Evolutionary conservation across 2,888 invertebrate species (phyloP), one percentile per base, ranked within the genome.

Genomic region (Stenurella melanura): DNA sequence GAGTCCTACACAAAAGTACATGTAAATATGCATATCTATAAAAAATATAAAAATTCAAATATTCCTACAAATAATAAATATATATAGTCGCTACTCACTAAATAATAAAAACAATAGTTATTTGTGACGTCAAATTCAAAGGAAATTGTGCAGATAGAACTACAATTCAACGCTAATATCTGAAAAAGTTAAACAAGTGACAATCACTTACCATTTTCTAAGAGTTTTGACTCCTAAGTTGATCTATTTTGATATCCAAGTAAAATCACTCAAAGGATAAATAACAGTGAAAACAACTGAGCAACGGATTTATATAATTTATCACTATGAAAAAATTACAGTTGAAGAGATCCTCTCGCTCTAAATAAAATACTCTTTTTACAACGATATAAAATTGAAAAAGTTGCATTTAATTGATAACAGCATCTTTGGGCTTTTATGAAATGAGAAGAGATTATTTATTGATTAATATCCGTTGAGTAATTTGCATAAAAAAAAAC

Each of bases 1-100:
- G 75, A 77, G 68, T 70, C 75, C 67, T 75, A 56, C 68, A 78
- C 60, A 69, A 61, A 67, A 54, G 9, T 56, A 67, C 54, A 17
- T 6, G 12, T 42, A 64, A 64, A 42, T 64, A 64, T 42, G 42
- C 38, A 64, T 19, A 18, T 72, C 50, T 72, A 72, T 30, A 72
- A 72, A 63, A 72, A 26, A 66, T 68, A 68, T 56, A 15, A 19
- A 50, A n/a, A n/a, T n/a, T 34, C n/a, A 50, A 50, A 50, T n/a
- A 50, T 50, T n/a, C 50, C 15, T 42, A 42, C 42, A 42, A 42
- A 42, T 42, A 42, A 42, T 42, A 42, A 42, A 42, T 34, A 34
- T 34, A 34, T 34, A n/a, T n/a, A 50, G 50, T 50, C 12, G 50
- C n/a, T 50, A 50, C 50, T 15, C n/a, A 50, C 50, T 50, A 50